phyloP scores from a whole-genome alignment of 2,113 vertebrate genomes.

The Corythornis vintsioides region DNA sequence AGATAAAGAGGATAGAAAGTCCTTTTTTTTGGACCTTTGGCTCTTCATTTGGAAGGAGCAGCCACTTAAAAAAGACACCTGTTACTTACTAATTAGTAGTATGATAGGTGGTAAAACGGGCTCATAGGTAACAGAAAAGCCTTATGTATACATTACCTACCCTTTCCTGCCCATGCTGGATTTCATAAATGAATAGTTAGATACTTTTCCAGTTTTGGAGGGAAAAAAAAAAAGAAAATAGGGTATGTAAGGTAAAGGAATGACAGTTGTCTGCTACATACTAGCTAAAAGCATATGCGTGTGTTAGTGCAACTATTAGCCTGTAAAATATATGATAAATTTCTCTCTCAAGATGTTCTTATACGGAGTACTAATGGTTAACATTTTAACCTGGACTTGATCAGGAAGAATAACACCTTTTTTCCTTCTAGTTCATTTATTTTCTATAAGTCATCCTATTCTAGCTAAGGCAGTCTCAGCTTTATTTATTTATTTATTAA shows the following conservation, averaged over 20 bases:
- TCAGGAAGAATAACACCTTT: neutral
- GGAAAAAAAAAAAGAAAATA: neutral
- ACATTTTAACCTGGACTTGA: neutral
- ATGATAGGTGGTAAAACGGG: neutral
- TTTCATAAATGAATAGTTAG: neutral
- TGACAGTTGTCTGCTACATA: neutral
- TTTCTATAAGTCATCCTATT: neutral
- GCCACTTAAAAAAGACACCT: neutral
- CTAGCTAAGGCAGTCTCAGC: neutral
- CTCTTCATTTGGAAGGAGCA: neutral
- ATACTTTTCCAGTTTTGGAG: neutral
- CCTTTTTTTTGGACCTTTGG: neutral
- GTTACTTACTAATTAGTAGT: neutral
- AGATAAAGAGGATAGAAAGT: neutral
- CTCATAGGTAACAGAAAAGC: neutral
- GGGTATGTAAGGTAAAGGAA: neutral
- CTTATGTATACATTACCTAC: neutral
- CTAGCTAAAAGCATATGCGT: neutral
- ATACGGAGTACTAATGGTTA: neutral
- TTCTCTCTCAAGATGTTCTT: neutral
- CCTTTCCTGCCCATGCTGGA: neutral
- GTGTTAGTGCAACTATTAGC: neutral
- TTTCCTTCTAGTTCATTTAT: neutral
- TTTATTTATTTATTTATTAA: neutral
- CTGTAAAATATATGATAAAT: neutral